Evolutionary conservation across 2,888 invertebrate species (phyloP).

Genomic region (Boloria selene): DNA sequence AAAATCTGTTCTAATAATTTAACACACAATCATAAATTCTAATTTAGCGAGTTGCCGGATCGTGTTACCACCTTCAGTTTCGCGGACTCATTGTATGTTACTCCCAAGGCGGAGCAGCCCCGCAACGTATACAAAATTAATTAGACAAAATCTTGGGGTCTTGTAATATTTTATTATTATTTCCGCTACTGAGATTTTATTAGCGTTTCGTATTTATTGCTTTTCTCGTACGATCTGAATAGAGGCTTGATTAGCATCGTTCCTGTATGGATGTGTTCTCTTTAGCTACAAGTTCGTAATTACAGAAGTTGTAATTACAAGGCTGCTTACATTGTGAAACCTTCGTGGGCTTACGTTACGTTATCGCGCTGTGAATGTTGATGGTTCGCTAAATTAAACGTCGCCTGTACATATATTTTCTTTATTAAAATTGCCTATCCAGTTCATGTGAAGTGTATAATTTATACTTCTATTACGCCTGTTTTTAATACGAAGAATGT

Average conservation of each 20-base stretch:
- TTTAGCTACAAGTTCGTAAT: slow-evolving; percentile 71
- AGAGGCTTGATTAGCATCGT: slow-evolving; percentile 73
- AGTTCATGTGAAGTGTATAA: slow-evolving; percentile 19
- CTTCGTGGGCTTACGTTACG: slow-evolving; percentile 64
- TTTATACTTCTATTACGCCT: slow-evolving; percentile 19
- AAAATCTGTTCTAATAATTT: slow-evolving; percentile 78
- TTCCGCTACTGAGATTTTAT: slow-evolving; percentile 77
- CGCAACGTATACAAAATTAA: slow-evolving; percentile 79
- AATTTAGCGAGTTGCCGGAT: slow-evolving; percentile 77
- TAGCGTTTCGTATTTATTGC: slow-evolving; percentile 77
- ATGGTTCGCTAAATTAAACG: slow-evolving; percentile 79
- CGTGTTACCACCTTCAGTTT: slow-evolving; percentile 78
- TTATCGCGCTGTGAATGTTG: slow-evolving; percentile 66
- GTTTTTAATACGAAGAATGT: not conserved
- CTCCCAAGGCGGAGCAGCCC: slow-evolving; percentile 79
- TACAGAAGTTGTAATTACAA: slow-evolving; percentile 78
- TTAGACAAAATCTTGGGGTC: slow-evolving; percentile 78
- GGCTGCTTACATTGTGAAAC: slow-evolving; percentile 67
- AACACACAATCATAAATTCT: slow-evolving; percentile 82
- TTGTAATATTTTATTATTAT: slow-evolving; percentile 82
- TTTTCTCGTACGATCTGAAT: slow-evolving; percentile 74
- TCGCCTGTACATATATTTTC: slow-evolving; percentile 63
- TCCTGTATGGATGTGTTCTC: slow-evolving; percentile 58
- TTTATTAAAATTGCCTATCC: slow-evolving; percentile 60
- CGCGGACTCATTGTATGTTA: slow-evolving; percentile 75